These are phyloP conservation scores for Lepus oiostolus DNA, from an alignment of 2,797 vertebrate genomes.

Conservation along the genomic window DNA sequence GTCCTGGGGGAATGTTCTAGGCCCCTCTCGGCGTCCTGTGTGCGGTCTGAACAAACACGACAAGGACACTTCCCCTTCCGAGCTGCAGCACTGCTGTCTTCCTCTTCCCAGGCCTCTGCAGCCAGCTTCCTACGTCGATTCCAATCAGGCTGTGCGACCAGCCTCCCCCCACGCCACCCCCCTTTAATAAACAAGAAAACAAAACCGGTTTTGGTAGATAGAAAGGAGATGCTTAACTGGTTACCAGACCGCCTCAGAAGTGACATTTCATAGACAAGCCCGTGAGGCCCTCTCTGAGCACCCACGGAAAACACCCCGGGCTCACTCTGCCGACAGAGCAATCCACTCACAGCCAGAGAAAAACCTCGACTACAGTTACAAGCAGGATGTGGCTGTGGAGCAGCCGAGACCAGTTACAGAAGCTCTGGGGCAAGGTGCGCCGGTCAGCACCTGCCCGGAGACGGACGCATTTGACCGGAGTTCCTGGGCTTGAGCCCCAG, in stretches of 20 bases:
- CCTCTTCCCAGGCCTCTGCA: too few relatives aligned
- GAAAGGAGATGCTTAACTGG: background rate
- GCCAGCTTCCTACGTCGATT: background rate
- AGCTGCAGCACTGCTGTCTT: too few relatives aligned
- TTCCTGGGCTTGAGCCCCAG: too few relatives aligned
- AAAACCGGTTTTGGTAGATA: background rate
- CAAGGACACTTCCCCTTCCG: too few relatives aligned
- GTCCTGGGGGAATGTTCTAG: too few relatives aligned
- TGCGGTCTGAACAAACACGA: too few relatives aligned
- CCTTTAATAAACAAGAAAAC: background rate
- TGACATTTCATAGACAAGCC: background rate
- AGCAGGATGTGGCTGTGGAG: too few relatives aligned
- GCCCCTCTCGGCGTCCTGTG: too few relatives aligned
- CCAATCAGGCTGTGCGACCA: fast-evolving
- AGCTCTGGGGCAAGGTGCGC: background rate
- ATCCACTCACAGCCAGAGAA: too few relatives aligned
- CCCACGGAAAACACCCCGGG: background rate
- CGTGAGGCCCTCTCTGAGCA: background rate
- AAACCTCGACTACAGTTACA: too few relatives aligned
- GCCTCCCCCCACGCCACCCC: too few relatives aligned
- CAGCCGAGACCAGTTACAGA: too few relatives aligned
- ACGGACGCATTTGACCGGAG: fast-evolving
- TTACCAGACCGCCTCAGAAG: background rate
- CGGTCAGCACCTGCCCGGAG: fast-evolving
- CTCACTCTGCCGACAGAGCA: background rate